Evolutionary conservation across 2,113 vertebrate species (phyloP), one percentile per base, ranked within the genome.

Genomic region (Caretta caretta): DNA sequence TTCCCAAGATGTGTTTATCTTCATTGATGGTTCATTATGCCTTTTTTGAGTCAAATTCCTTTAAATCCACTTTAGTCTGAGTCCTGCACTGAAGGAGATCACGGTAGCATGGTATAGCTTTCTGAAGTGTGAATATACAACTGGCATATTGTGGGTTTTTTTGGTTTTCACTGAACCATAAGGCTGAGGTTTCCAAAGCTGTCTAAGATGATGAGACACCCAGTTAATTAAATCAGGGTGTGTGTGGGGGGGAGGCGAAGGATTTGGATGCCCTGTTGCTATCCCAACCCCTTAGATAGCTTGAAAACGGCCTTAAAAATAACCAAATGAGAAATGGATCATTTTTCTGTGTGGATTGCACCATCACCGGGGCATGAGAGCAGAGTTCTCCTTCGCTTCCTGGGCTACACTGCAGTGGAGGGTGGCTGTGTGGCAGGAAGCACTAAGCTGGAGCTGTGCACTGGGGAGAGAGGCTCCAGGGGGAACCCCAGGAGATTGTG

Each of bases 321-420:
- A 59, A 59, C 27, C 27, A 13, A 29, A 59, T 6, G 57, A 59
- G 57, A 29, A 59, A 6, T 59, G 57, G 27, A 29, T 12, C 5
- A 6, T 5, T 59, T 59, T 27, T 27, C 29, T 31, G 16, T 20
- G 65, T 10, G 31, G 35, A 38, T 72, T 72, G 65, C 65, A 38
- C 65, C 35, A 20, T 38, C 35, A 72, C 19, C 10, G 10, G 0
- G 25, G 35, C 53, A 83, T 83, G 42, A 25, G 0, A 1, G 0
- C 10, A 48, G 75, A 4, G 75, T 29, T 5, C 4, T 29, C 56
- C 54, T 27, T 2, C 65, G 3, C 5, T 11, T 24, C 19, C 53
- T 5, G 0, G 0, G 1, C 6, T 49, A 9, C 46, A 0, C 2
- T 0, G 0, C 54, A 31, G 7, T 54, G 57, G 19, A 54, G 2